These are phyloP conservation scores for Notarius lentiginosus DNA, from an alignment of 2,113 vertebrate species.

Conservation along the genomic window DNA sequence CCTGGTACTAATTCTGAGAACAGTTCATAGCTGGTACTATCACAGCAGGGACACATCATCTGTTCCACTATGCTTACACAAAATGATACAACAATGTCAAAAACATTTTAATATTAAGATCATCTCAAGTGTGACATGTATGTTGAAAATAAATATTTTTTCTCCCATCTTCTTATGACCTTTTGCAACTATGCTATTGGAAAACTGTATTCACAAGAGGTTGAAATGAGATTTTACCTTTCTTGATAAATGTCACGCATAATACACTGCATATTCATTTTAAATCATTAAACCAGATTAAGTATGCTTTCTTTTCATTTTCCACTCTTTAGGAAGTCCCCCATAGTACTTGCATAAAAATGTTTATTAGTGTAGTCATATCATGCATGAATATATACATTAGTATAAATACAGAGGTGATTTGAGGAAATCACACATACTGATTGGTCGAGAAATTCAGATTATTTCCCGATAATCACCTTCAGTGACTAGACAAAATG, in stretches of 20 bases:
- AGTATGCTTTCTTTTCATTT: background rate
- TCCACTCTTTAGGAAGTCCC: background rate
- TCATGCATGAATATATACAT: background rate
- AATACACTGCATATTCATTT: background rate
- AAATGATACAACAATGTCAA: background rate
- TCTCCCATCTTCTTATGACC: background rate
- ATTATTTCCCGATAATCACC: no score
- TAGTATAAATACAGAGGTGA: no score
- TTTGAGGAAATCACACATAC: no score
- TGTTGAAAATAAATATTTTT: background rate
- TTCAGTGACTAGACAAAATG: no score
- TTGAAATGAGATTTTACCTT: background rate
- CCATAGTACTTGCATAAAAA: background rate
- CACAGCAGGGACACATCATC: background rate
- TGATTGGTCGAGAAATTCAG: no score
- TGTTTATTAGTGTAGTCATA: conserved; percentile 10
- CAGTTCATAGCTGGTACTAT: background rate
- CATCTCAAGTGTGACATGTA: conserved; percentile 45
- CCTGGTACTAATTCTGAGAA: background rate
- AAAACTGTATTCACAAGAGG: background rate
- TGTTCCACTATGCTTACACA: background rate
- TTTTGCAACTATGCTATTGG: background rate
- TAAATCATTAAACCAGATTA: background rate
- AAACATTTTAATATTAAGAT: conserved; percentile 7
- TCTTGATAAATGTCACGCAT: background rate